phyloP scores from a whole-genome alignment of 2,113 vertebrate genomes.

The Odobenus rosmarus region DNA sequence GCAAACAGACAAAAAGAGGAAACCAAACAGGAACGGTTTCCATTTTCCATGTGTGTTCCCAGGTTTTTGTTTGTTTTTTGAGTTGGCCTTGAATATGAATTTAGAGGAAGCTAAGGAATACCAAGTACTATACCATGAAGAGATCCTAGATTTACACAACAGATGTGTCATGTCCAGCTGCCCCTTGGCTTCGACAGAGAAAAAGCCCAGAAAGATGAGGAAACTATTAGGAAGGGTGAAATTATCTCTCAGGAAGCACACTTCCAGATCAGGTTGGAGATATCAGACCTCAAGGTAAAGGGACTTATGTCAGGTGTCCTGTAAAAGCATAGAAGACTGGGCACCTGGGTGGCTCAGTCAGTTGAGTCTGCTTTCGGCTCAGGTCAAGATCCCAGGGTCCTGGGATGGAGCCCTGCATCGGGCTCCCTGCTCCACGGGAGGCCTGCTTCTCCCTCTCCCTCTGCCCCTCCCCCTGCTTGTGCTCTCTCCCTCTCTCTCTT shows the following conservation, averaged over 20 bases:
- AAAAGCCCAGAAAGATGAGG: not conserved
- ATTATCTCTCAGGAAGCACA: not conserved
- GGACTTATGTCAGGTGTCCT: not conserved
- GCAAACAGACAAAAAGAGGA: not conserved
- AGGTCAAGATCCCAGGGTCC: not conserved
- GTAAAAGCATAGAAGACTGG: not conserved
- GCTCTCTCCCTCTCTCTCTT: not conserved
- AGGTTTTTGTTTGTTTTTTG: not conserved
- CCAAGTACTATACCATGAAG: not conserved
- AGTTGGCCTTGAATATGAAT: not conserved
- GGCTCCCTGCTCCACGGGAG: not conserved
- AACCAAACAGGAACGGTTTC: not conserved
- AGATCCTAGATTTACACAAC: not conserved
- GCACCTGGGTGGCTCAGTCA: not conserved
- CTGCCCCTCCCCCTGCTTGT: not conserved
- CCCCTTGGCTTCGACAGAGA: not conserved
- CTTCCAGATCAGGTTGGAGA: not conserved
- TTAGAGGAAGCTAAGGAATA: not conserved
- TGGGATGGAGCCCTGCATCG: accelerated
- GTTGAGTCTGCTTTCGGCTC: not conserved
- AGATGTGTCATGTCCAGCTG: not conserved
- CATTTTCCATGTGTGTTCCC: not conserved
- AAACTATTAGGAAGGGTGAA: not conserved
- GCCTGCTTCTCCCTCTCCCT: not conserved
- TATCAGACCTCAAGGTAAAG: not conserved